Percentiles rank a stretch among this genome's conserved stretches.
Evolutionary conservation across 2,113 vertebrate species (phyloP).

Genomic region (Xenotilapia flavipinnis): DNA sequence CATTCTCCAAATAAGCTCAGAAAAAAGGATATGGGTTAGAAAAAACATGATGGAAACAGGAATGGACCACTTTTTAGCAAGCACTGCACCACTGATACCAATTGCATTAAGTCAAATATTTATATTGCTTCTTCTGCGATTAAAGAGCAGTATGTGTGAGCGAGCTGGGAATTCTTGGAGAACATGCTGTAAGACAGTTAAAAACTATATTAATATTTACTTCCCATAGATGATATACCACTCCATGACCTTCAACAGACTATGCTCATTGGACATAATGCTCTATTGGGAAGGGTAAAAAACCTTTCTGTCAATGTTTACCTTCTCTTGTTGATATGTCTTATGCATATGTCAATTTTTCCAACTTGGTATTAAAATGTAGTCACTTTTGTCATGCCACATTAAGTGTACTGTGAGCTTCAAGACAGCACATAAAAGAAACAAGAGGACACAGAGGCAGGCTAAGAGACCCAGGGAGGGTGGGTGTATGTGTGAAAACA

Average conservation of each 20-base stretch:
- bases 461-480: neutral
- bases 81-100: neutral
- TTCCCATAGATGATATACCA: neutral
- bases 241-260: neutral
- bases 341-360: neutral
- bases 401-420: neutral
- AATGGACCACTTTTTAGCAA: neutral
- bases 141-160: neutral
- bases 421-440: neutral
- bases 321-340: neutral
- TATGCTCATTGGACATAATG: neutral
- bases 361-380: neutral
- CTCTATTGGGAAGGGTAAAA: neutral
- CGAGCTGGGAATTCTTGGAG: neutral
- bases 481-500: slow-evolving; percentile 22
- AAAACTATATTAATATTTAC: slow-evolving; percentile 29
- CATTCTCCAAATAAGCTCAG: slow-evolving; percentile 27
- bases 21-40: neutral
- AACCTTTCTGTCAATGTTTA: neutral
- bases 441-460: neutral
- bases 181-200: neutral
- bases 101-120: slow-evolving; percentile 41
- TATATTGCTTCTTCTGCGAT: slow-evolving; percentile 1
- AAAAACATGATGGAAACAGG: neutral
- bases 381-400: neutral